Base-by-base conservation (phyloP, 2,888 invertebrate species). In the Philereme vetulata region DNA sequence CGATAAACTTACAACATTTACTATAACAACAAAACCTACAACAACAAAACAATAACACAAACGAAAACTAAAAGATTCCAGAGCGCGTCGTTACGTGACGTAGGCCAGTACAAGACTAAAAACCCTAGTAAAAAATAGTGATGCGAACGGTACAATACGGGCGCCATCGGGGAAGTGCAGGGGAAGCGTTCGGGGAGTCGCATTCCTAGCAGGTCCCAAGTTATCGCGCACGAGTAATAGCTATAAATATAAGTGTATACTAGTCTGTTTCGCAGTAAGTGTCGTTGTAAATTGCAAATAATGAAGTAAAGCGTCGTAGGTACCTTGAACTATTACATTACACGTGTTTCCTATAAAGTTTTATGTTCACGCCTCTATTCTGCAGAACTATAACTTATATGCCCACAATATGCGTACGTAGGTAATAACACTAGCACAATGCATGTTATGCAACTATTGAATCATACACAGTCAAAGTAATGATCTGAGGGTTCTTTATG, bases 301-400 rank as follows among this genome's bases (percentile, higher is more conserved):
- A 73, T 68, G 67, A 58, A 67, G 60, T 57, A 62, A 74, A 74
- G 76, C 81, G 78, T 84, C 78, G 35, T 35, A 35, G 5, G 35
- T 57, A 56, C 56, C 56, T 52, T 49, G 48, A 71, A 66, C 74
- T 71, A 77, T 85, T 76, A 81, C 70, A 61, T 76, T 88, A 85
- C 89, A 90, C 90, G 90, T 90, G 90, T 88, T 82, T 73, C 74
- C 72, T 82, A 91, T 91, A 89, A 91, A 89, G 81, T 76, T 88
- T 88, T 87, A 88, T 89, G 87, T 80, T 80, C 82, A 83, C 82
- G 84, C 84, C 75, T 82, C 76, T 75, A 80, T 84, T 84, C 78
- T 81, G 78, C 82, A 77, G 81, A 80, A 80, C 81, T 74, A 85
- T 89, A 89, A 88, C 82, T 77, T 84, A 85, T 86, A 88, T 86